Evolutionary conservation across 2,888 invertebrate species (phyloP).

Genomic region (Meteorus cinctellus): DNA sequence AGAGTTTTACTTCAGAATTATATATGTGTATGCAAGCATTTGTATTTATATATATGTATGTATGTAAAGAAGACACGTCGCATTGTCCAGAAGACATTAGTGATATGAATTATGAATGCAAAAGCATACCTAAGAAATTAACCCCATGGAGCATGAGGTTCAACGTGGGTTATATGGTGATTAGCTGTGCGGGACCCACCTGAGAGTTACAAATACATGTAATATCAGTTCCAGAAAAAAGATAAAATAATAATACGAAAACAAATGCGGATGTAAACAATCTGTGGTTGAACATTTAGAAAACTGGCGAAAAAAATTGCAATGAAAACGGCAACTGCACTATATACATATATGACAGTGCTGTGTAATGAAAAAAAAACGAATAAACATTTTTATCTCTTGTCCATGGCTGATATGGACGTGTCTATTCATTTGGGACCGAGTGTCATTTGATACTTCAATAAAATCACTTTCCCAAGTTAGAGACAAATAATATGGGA

Average conservation of each 20-base stretch:
- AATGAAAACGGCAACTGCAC: background rate
- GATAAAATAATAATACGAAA: background rate
- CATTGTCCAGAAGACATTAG: conserved; percentile 50
- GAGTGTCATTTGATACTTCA: background rate
- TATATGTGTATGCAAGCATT: background rate
- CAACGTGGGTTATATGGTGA: conserved; percentile 3
- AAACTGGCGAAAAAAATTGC: background rate
- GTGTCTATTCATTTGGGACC: background rate
- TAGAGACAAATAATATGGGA: background rate
- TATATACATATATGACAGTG: too few species aligned
- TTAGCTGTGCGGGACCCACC: background rate
- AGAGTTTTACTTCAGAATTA: background rate
- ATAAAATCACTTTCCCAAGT: background rate
- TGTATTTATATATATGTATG: background rate
- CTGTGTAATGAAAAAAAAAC: too few species aligned
- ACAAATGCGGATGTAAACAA: background rate
- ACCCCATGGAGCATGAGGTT: background rate
- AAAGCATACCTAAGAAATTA: conserved; percentile 39
- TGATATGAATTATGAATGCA: conserved; percentile 55
- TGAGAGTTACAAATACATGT: background rate
- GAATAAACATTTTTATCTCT: background rate
- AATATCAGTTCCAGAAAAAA: background rate
- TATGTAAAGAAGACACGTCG: conserved; percentile 34
- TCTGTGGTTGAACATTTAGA: background rate
- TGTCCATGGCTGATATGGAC: background rate